These are phyloP conservation scores for Beroe forskalii DNA, from an alignment of 37 sponge, comb jelly and placozoan genomes.

Conservation along the genomic window DNA sequence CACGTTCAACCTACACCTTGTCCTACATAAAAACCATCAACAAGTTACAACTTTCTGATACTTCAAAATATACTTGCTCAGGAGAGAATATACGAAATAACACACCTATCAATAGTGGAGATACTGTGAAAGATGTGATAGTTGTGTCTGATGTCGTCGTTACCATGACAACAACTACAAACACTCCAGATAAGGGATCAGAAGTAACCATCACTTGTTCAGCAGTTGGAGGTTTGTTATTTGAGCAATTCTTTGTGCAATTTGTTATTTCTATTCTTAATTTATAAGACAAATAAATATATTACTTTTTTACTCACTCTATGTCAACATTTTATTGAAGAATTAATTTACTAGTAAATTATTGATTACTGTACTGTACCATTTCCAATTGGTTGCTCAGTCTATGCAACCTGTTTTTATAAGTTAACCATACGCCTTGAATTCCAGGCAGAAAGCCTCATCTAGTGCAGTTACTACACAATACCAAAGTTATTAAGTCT, in stretches of 20 bases:
- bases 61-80: not conserved
- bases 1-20: not conserved
- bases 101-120: not conserved
- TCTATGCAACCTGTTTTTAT: too few species aligned
- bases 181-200: not conserved
- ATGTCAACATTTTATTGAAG: too few species aligned
- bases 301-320: too few species aligned
- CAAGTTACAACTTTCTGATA: not conserved
- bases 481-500: too few species aligned
- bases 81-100: constrained; percentile 3
- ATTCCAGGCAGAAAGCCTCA: not conserved
- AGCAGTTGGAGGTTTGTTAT: not conserved
- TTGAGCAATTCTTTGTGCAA: too few species aligned
- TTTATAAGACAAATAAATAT: too few species aligned
- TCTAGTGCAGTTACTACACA: not conserved
- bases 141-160: constrained; percentile 19
- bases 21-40: not conserved
- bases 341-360: too few species aligned
- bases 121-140: not conserved
- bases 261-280: too few species aligned
- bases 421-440: too few species aligned
- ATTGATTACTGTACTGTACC: too few species aligned
- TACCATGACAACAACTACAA: not conserved
- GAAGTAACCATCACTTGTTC: not conserved
- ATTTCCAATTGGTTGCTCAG: too few species aligned